Evolutionary conservation across 1,140 invertebrate species (phyloP).

Genomic region (Teleopsis dalmanni): DNA sequence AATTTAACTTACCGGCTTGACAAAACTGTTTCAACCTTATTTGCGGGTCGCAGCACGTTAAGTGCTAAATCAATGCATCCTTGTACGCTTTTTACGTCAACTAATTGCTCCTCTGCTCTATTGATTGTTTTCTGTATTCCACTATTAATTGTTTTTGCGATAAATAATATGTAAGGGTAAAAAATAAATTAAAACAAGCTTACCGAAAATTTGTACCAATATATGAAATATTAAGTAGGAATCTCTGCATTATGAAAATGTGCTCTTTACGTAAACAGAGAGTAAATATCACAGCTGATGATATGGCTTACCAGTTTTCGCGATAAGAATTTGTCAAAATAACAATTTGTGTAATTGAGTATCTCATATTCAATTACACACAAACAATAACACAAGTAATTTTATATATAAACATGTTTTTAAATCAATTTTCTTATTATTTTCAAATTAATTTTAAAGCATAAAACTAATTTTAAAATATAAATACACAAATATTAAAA

Average conservation of each 20-base stretch:
- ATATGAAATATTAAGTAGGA: slow-evolving; percentile 54
- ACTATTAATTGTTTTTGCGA: slow-evolving; percentile 25
- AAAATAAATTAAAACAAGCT: background rate
- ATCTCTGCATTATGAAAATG: slow-evolving; percentile 54
- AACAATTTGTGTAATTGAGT: too few relatives aligned
- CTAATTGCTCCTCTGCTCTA: slow-evolving; percentile 21
- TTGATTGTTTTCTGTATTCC: slow-evolving; percentile 49
- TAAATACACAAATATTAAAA: too few relatives aligned
- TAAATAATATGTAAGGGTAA: background rate
- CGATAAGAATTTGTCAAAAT: too few relatives aligned
- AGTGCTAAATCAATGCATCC: slow-evolving; percentile 56
- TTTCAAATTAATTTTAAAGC: too few relatives aligned
- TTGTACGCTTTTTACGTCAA: slow-evolving; percentile 55
- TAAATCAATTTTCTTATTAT: too few relatives aligned
- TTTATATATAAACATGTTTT: too few relatives aligned
- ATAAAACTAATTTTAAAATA: too few relatives aligned
- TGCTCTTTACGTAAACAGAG: too few relatives aligned
- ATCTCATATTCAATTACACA: too few relatives aligned
- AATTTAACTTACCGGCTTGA: slow-evolving; percentile 55
- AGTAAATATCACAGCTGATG: too few relatives aligned
- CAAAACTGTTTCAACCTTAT: slow-evolving; percentile 47
- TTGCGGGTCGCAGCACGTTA: slow-evolving; percentile 44
- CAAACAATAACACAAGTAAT: too few relatives aligned
- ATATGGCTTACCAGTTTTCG: too few relatives aligned
- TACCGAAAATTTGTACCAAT: slow-evolving; percentile 56